Evolutionary conservation across 2,888 invertebrate genomes (phyloP), one percentile per base, ranked within the genome.

Genomic region (Drosophila limbata): DNA sequence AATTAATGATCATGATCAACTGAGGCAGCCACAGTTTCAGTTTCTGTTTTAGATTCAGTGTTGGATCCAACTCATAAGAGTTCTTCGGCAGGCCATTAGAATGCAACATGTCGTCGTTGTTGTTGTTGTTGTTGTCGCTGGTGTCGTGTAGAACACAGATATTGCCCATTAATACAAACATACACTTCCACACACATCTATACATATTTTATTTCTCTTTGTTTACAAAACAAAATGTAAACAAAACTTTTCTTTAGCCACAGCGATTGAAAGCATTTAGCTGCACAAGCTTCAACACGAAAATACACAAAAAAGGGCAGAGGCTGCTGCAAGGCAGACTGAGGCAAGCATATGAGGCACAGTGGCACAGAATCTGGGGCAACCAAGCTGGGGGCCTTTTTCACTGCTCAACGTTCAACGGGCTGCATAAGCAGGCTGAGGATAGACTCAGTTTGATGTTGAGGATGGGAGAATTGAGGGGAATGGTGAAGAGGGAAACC

Each of bases 161-260:
- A 88, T 76, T 70, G 67, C 78, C 78, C 66, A 61, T 52, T 52
- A 61, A 61, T 52, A 61, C 51, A 33, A 48, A 42, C 40, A 51
- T 4, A 48, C 13, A 44, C 25, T n/a, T 13, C 39, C 15, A 61
- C 45, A 56, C 33, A 25, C 51, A 59, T 28, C 42, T 44, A 53
- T 48, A 57, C 48, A 51, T 65, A 53, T 64, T 70, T 69, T 61
- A 55, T 79, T 79, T 70, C 67, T 73, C 81, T 79, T 88, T 86
- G 86, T 86, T 89, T 88, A 89, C 79, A 88, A 88, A 84, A 89
- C 85, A 84, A 79, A 82, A 86, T 89, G 86, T 89, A 86, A 86
- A 86, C 86, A 86, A 86, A 89, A 89, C 73, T 78, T 84, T 78
- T 80, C 65, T 59, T 76, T 59, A 48, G 80, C 67, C 81, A 57